Base-by-base conservation (phyloP, 2,113 vertebrate species). In the Alethe diademata region DNA sequence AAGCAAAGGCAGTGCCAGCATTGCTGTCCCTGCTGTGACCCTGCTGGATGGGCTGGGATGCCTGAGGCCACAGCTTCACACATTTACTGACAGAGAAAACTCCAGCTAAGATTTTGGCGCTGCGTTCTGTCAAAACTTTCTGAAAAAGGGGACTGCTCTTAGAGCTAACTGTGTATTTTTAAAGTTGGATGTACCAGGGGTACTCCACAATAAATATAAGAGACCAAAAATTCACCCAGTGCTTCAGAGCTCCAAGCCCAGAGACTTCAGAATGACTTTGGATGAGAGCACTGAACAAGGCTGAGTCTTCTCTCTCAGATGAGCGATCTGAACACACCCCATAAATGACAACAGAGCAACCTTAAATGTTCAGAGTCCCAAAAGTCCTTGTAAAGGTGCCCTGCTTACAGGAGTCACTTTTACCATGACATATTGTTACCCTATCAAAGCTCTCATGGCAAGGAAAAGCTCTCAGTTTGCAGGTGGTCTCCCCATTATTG, bases 381-480 rank as follows among this genome's bases (percentile, higher is more conserved):
- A 2, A 78, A 54, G 66, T 16, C 53, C 47, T 10, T 31, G 8
- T 13, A 4, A 26, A 64, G 19, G 28, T 35, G 45, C 14, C 54
- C 58, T 7, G 15, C 60, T 45, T 25, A 8, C 13, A 33, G 51
- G 35, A 74, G 35, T 16, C 1, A 0, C 26, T 69, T n/a, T 64
- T 14, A 61, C 35, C 18, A 51, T 0, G 2, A 35, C 14, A 67
- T 15, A 8, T 0, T 19, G 29, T 12, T 7, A 35, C 14, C 66
- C 43, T 51, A 5, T 17, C 33, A 64, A 19, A 22, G 31, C 8
- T 22, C 28, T 35, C 14, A 7, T 1, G 19, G 36, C 26, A 57
- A 54, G 51, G 56, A 62, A 56, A 82, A 64, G 20, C 48, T 78
- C 13, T 2, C 28, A 35, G 5, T 53, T 14, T 48, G 31, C 26